Percentiles rank a stretch among this genome's conserved stretches.
phyloP scores from a whole-genome alignment of 2,113 vertebrate species.

The Edolisoma coerulescens region DNA sequence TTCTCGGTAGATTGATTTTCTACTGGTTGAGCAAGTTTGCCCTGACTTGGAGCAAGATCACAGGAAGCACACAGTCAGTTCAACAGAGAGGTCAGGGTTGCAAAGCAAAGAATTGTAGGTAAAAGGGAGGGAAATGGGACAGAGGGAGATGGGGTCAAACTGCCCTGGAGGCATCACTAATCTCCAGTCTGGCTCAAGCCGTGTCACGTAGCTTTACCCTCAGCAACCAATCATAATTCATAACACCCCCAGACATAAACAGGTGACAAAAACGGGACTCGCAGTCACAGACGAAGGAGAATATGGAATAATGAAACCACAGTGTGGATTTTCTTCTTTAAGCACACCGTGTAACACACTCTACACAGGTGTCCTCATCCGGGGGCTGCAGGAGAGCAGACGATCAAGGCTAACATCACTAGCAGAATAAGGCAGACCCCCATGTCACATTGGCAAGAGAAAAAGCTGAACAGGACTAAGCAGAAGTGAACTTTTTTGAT shows the following conservation, averaged over 20 bases:
- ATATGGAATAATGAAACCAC: background rate
- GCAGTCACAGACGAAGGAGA: background rate
- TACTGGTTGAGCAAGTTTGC: background rate
- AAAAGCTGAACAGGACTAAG: background rate
- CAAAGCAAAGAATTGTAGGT: background rate
- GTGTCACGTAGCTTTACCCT: background rate
- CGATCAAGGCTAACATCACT: background rate
- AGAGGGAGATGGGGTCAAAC: background rate
- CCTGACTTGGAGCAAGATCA: background rate
- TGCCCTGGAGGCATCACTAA: background rate
- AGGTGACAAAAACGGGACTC: background rate
- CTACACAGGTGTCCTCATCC: background rate
- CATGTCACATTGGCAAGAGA: accelerated
- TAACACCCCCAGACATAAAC: background rate
- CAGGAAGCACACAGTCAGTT: background rate
- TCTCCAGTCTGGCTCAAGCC: background rate
- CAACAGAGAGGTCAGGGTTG: background rate
- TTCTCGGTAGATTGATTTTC: background rate
- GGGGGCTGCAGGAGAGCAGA: background rate
- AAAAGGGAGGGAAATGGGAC: background rate
- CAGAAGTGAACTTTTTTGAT: background rate
- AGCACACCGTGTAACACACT: background rate
- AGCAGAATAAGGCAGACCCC: background rate
- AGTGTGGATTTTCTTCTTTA: background rate
- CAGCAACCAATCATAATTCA: background rate